Evolutionary conservation across 1,140 invertebrate species (phyloP).

Genomic region (Drosophila bocki): DNA sequence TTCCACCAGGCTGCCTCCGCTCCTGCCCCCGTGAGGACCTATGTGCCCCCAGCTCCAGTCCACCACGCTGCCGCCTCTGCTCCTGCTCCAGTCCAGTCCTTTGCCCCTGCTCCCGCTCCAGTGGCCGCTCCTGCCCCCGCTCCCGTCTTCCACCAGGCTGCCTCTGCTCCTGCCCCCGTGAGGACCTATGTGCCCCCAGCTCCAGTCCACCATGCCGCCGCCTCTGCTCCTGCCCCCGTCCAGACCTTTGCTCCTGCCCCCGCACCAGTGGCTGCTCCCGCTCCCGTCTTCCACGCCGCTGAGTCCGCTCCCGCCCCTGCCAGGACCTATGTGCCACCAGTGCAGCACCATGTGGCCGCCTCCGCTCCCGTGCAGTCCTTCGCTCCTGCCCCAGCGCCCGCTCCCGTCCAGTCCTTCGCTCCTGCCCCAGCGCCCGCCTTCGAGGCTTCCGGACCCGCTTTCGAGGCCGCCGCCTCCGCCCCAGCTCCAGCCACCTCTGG

Average conservation of each 20-base stretch:
- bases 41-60: slow-evolving; percentile 20
- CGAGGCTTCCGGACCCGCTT: slow-evolving; percentile 35
- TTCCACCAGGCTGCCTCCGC: slow-evolving; percentile 25
- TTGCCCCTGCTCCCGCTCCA: slow-evolving; percentile 38
- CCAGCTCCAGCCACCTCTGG: slow-evolving; percentile 41
- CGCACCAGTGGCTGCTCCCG: slow-evolving; percentile 37
- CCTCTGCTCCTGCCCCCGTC: slow-evolving; percentile 44
- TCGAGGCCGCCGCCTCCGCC: slow-evolving; percentile 63
- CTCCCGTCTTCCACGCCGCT: slow-evolving; percentile 47
- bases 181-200: slow-evolving; percentile 29
- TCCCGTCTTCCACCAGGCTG: slow-evolving; percentile 8
- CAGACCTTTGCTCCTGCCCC: slow-evolving; percentile 51
- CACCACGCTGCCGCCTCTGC: slow-evolving; percentile 45
- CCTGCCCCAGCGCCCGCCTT: slow-evolving; percentile 56
- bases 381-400: slow-evolving; percentile 42
- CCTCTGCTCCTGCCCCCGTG: slow-evolving; percentile 38
- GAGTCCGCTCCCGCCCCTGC: slow-evolving; percentile 49
- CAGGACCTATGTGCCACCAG: slow-evolving; percentile 35
- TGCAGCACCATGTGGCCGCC: slow-evolving; percentile 40
- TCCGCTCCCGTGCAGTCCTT: slow-evolving; percentile 36
- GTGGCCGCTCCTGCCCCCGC: slow-evolving; percentile 37
- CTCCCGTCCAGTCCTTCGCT: slow-evolving; percentile 40
- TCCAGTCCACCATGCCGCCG: slow-evolving; percentile 25
- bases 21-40: slow-evolving; percentile 25
- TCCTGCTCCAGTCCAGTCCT: slow-evolving; percentile 41